These are phyloP conservation scores for Tetramorium alpestre DNA, from an alignment of 1,140 invertebrate species.

Conservation along the genomic window DNA sequence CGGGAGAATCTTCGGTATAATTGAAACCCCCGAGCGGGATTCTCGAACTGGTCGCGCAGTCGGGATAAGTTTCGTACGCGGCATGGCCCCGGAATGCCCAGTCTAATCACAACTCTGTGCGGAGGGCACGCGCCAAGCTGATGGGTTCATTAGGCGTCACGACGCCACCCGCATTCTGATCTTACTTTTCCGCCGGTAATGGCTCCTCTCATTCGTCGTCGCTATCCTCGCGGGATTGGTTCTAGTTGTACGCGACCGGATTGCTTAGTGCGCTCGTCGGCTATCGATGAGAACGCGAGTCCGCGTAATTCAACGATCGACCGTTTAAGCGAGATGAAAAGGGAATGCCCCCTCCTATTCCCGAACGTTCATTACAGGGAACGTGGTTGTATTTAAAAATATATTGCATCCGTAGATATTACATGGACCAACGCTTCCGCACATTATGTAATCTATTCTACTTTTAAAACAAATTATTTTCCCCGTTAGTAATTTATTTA, in stretches of 20 bases:
- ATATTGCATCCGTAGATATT: background rate
- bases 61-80: constrained; percentile 59
- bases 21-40: constrained; percentile 55
- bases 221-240: constrained; percentile 68
- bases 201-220: constrained; percentile 56
- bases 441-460: background rate
- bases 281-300: constrained; percentile 32
- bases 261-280: constrained; percentile 65
- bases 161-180: constrained; percentile 76
- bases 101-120: constrained; percentile 77
- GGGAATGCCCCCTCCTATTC: background rate
- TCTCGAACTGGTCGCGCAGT: constrained; percentile 22
- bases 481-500: background rate
- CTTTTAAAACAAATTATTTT: background rate
- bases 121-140: constrained; percentile 70
- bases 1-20: constrained; percentile 62
- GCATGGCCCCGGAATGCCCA: constrained; percentile 69
- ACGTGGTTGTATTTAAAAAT: background rate
- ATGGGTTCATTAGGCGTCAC: constrained; percentile 78
- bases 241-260: constrained; percentile 73
- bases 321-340: background rate
- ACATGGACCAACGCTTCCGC: background rate
- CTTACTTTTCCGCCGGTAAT: constrained; percentile 70
- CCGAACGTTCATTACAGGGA: background rate
- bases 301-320: constrained; percentile 41